Evolutionary conservation across 2,797 vertebrate species (phyloP).

Genomic region (Poeciliopsis paucimaculata): DNA sequence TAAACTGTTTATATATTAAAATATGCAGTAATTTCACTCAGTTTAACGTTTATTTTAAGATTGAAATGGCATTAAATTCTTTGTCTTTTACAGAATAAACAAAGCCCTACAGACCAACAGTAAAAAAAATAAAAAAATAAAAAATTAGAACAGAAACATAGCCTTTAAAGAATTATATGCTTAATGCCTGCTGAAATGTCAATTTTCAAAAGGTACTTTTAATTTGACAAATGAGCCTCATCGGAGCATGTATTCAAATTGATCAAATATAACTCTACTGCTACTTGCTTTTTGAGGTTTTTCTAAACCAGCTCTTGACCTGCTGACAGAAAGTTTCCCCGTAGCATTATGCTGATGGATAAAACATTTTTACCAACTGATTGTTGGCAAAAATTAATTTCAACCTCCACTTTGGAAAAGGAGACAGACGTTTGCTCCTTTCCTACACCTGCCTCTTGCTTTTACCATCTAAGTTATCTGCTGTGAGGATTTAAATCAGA

Average conservation of each 20-base stretch:
- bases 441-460: neutral
- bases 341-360: neutral
- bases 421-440: constrained; percentile 7
- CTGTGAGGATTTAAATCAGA: constrained; percentile 1
- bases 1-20: neutral
- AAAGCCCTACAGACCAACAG: too few species aligned
- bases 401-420: constrained; percentile 41
- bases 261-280: too few species aligned
- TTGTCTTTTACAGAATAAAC: neutral
- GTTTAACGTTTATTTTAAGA: neutral
- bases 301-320: neutral
- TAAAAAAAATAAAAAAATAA: too few species aligned
- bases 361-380: too few species aligned
- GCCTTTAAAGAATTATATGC: too few species aligned
- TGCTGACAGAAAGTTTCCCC: neutral
- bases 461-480: neutral
- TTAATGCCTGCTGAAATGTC: too few species aligned
- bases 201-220: too few species aligned
- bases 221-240: too few species aligned
- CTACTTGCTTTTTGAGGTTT: neutral
- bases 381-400: too few species aligned
- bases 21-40: neutral
- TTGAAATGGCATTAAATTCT: neutral
- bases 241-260: too few species aligned
- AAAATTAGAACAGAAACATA: too few species aligned